Evolutionary conservation across 2,797 vertebrate genomes (phyloP).

Genomic region (Okamejei kenojei): DNA sequence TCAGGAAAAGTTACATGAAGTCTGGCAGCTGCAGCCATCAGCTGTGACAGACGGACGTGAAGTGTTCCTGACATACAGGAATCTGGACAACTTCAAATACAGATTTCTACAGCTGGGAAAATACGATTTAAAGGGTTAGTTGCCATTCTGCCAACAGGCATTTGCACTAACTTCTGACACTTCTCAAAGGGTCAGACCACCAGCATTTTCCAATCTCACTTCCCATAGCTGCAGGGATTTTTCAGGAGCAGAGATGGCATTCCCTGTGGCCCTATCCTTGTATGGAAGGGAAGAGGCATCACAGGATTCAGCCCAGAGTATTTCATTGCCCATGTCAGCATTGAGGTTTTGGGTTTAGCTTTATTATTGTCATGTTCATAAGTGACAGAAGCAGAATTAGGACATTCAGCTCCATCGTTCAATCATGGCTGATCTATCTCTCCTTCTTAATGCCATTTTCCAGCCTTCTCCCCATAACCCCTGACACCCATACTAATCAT

Average conservation of each 20-base stretch:
- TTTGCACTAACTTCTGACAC: not conserved
- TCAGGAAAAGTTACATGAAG: not conserved
- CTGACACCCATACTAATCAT: too few relatives aligned
- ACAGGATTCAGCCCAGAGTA: not conserved
- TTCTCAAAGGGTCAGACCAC: not conserved
- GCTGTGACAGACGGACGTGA: not conserved
- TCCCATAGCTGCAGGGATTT: not conserved
- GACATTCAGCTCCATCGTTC: too few relatives aligned
- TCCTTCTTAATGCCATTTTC: too few relatives aligned
- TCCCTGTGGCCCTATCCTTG: not conserved
- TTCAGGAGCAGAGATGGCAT: not conserved
- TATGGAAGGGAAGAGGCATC: not conserved
- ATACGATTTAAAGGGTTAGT: not conserved
- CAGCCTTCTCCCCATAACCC: too few relatives aligned
- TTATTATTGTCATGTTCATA: too few relatives aligned
- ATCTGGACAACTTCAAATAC: not conserved
- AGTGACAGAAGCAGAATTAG: too few relatives aligned
- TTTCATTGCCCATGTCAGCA: not conserved
- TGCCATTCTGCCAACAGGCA: not conserved
- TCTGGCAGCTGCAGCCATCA: not conserved
- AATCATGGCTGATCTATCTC: too few relatives aligned
- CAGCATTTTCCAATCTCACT: not conserved
- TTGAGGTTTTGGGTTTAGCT: too few relatives aligned
- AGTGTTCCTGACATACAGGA: not conserved
- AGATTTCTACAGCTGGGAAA: slow-evolving; percentile 27